Conservation (phyloP, 2,888 invertebrate genomes). For the Strigamia transsilvanica region DNA sequence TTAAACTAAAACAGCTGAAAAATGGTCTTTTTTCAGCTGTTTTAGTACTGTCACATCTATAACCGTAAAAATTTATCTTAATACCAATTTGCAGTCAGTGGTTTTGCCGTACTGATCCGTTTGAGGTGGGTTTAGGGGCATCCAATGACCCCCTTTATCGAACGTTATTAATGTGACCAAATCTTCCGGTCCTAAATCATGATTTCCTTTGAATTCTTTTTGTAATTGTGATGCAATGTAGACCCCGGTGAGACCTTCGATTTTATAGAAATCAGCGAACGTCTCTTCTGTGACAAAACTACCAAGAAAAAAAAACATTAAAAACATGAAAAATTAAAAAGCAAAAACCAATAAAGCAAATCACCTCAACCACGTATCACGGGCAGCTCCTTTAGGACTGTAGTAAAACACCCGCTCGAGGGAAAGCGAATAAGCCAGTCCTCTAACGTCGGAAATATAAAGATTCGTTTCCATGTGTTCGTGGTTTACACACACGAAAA, state of each 20-base stretch:
- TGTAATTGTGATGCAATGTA: constrained; percentile 84
- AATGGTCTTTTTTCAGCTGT: too few species aligned
- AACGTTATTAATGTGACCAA: constrained; percentile 82
- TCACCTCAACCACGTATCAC: constrained; percentile 83
- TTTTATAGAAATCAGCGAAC: constrained; percentile 87
- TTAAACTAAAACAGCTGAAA: too few species aligned
- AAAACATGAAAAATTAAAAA: constrained; percentile 28
- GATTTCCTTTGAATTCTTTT: constrained; percentile 64
- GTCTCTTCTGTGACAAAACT: constrained; percentile 81
- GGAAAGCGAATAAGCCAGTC: constrained; percentile 79
- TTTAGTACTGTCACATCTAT: too few species aligned
- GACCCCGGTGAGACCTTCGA: constrained; percentile 85
- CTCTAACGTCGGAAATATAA: constrained; percentile 78
- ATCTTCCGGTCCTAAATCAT: constrained; percentile 73
- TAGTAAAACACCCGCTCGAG: constrained; percentile 82
- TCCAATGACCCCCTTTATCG: constrained; percentile 88
- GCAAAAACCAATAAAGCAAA: neutral
- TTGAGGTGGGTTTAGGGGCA: constrained; percentile 75
- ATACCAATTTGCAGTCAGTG: constrained; percentile 26
- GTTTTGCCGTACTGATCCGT: constrained; percentile 74
- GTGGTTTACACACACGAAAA: constrained; percentile 83
- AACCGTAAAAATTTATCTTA: neutral
- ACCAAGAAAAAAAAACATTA: constrained; percentile 60
- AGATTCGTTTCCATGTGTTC: constrained; percentile 76
- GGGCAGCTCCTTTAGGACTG: constrained; percentile 83